Evolutionary conservation across 2,113 vertebrate species (phyloP), one percentile per base, ranked within the genome.

Genomic region (Hemicordylus capensis): DNA sequence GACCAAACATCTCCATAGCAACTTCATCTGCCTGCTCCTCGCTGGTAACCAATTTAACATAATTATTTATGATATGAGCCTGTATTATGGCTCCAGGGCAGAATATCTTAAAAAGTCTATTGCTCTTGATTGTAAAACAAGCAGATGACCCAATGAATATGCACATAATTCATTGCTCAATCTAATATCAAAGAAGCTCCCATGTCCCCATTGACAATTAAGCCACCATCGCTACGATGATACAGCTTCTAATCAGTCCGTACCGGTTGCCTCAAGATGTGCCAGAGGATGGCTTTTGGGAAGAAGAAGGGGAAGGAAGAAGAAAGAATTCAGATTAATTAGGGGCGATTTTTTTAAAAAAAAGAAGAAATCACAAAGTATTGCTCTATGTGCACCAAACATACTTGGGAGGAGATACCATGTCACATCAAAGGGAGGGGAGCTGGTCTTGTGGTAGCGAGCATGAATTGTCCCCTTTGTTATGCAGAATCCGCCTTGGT

Each of bases 1-100:
- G 81, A 87, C 51, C 19, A 87, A 85, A 89, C 42, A 93, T 94
- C 92, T 91, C 90, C 90, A 92, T 90, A 89, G 92, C 85, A 95
- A 95, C 83, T 61, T 89, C 61, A 87, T 88, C 73, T 42, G 79
- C 51, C 76, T 76, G 73, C 42, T 92, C 88, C 76, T 76, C 88
- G 90, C 93, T 90, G 89, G 90, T 92, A 95, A 89, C 89, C 58
- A 90, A 90, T 91, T 94, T 89, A 88, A 74, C 39, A 56, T 87
- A 88, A 94, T 91, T 94, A 91, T 89, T 94, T 93, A 91, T 76
- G 39, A 87, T 84, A 92, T 90, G 89, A 80, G 89, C 76, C 54
- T 89, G 48, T 79, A 91, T 67, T 94, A 85, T 86, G 83, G 76
- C 77, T 86, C 87, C 59, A 92, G 69, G 83, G 56, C 3, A 91